Conservation (phyloP, 2,113 vertebrate species). For the Capra hircus region DNA sequence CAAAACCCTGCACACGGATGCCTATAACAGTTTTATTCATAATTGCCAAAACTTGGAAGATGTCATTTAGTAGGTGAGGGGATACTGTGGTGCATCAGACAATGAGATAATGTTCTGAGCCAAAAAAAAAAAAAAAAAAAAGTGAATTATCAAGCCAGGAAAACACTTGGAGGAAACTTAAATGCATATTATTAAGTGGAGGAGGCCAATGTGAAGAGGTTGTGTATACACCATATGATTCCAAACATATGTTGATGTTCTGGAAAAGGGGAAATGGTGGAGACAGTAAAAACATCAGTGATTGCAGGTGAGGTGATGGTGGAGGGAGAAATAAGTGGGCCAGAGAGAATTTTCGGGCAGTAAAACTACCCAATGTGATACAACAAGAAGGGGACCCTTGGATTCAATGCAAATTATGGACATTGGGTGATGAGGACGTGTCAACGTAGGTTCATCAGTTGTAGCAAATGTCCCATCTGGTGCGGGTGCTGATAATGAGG, state of each 20-base stretch:
- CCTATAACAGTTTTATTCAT: background rate
- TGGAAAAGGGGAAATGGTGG: background rate
- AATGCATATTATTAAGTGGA: background rate
- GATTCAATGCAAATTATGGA: background rate
- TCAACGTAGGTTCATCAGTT: accelerated
- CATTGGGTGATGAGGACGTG: too few relatives aligned
- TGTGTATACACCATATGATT: background rate
- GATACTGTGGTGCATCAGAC: background rate
- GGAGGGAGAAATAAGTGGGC: background rate
- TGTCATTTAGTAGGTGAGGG: background rate
- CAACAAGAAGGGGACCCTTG: background rate
- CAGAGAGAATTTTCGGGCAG: background rate
- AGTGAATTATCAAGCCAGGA: background rate
- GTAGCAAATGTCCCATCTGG: background rate
- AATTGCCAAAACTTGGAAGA: background rate
- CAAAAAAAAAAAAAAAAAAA: background rate
- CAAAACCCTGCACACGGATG: background rate
- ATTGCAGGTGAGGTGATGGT: background rate
- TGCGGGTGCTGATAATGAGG: background rate
- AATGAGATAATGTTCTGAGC: background rate
- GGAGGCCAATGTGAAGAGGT: background rate
- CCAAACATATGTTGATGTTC: background rate
- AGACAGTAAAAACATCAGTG: background rate
- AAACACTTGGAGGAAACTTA: background rate
- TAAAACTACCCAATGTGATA: accelerated